Conservation (phyloP, 1,140 invertebrate genomes). For the Scaptodrosophila lebanonensis region DNA sequence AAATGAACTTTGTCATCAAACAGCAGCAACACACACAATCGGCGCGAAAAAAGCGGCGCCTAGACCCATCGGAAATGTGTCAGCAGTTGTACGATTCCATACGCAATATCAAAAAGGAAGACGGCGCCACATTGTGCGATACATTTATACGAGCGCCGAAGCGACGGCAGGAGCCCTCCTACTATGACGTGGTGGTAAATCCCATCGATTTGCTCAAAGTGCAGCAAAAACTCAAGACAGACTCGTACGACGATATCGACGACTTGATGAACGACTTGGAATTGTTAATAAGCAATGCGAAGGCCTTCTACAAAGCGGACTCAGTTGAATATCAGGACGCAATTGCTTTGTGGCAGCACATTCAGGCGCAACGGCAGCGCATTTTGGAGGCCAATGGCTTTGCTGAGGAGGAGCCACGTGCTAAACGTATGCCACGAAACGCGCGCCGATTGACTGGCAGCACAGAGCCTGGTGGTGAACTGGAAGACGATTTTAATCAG, state of each 20-base stretch:
- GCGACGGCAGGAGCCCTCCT: slow-evolving; percentile 90
- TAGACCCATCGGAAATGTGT: slow-evolving; percentile 85
- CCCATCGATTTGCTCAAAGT: slow-evolving; percentile 94
- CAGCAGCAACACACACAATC: slow-evolving; percentile 34
- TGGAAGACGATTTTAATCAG: slow-evolving; percentile 84
- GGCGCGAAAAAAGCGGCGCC: slow-evolving; percentile 64
- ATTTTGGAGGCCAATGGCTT: slow-evolving; percentile 77
- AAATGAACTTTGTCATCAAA: too few species aligned
- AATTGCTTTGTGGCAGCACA: slow-evolving; percentile 92
- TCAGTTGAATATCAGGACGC: slow-evolving; percentile 95
- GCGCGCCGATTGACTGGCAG: slow-evolving; percentile 64
- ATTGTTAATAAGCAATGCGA: slow-evolving; percentile 92
- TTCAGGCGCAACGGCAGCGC: slow-evolving; percentile 79
- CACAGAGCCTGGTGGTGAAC: slow-evolving; percentile 78
- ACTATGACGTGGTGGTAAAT: slow-evolving; percentile 93
- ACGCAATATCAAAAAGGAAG: slow-evolving; percentile 93
- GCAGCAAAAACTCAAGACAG: slow-evolving; percentile 97
- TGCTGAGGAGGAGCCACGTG: slow-evolving; percentile 64
- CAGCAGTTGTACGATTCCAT: slow-evolving; percentile 96
- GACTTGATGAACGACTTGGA: slow-evolving; percentile 92
- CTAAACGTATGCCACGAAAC: slow-evolving; percentile 54
- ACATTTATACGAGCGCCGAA: slow-evolving; percentile 96
- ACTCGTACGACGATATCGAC: slow-evolving; percentile 93
- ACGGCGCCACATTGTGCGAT: slow-evolving; percentile 93
- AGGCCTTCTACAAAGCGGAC: slow-evolving; percentile 93